Evolutionary conservation across 2,888 invertebrate genomes (phyloP).

Genomic region (Drosophila colorata): DNA sequence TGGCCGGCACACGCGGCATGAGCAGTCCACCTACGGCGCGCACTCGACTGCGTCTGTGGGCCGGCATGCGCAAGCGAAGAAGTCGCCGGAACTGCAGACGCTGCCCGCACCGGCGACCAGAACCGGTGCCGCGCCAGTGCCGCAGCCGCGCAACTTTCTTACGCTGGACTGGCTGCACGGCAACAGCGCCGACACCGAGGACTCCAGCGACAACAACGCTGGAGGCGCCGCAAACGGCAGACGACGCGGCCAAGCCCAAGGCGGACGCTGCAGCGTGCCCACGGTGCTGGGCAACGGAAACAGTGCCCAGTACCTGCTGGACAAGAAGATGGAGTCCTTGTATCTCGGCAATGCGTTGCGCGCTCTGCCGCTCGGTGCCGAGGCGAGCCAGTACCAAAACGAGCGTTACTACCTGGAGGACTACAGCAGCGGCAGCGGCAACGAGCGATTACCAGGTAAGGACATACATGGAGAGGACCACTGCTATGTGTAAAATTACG

Average conservation of each 20-base stretch:
- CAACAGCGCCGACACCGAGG: slow-evolving; percentile 80
- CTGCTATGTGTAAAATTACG: too few relatives aligned
- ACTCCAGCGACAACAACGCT: slow-evolving; percentile 79
- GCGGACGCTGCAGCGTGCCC: slow-evolving; percentile 83
- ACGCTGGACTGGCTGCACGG: slow-evolving; percentile 83
- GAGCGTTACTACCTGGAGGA: slow-evolving; percentile 85
- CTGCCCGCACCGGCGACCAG: slow-evolving; percentile 57
- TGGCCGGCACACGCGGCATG: slow-evolving; percentile 61
- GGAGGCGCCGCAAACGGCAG: slow-evolving; percentile 52
- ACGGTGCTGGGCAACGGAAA: slow-evolving; percentile 69
- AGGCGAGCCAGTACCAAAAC: slow-evolving; percentile 84
- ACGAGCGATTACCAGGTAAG: slow-evolving; percentile 80
- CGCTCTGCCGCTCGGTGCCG: slow-evolving; percentile 83
- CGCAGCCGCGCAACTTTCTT: slow-evolving; percentile 80
- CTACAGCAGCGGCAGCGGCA: slow-evolving; percentile 82
- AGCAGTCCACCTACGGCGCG: slow-evolving; percentile 51
- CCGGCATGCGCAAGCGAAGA: slow-evolving; percentile 59
- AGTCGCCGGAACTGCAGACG: slow-evolving; percentile 55
- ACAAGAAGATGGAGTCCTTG: slow-evolving; percentile 85
- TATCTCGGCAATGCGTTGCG: slow-evolving; percentile 84
- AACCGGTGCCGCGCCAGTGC: slow-evolving; percentile 54
- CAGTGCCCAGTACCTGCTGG: slow-evolving; percentile 83
- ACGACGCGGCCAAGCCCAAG: slow-evolving; percentile 57
- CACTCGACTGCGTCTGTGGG: slow-evolving; percentile 79
- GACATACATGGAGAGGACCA: too few relatives aligned